A percentile compares a stretch with the other conserved stretches of the same genome.
phyloP scores from a whole-genome alignment of 2,797 vertebrate species.

The Chelmon rostratus region DNA sequence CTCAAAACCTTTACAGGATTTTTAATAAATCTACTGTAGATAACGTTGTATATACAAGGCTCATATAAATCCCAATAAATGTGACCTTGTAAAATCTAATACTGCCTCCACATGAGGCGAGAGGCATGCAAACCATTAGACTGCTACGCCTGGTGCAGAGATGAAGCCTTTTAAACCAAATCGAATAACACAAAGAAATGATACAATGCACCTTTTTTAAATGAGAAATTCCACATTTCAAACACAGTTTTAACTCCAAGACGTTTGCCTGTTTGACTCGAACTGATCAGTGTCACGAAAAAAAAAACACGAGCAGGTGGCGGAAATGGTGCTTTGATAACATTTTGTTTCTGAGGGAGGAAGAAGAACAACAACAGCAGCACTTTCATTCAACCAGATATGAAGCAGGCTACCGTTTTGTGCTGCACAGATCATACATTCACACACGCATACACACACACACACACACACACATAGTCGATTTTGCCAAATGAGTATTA shows the following conservation, averaged over 20 bases:
- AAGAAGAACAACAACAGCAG: constrained; percentile 9
- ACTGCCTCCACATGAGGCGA: not conserved
- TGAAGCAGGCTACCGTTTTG: not conserved
- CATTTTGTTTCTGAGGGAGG: not conserved
- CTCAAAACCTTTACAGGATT: not conserved
- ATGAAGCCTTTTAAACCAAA: not conserved
- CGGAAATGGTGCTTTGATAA: constrained; percentile 4
- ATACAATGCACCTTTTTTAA: not conserved
- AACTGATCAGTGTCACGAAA: constrained; percentile 38
- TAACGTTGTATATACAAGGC: not conserved
- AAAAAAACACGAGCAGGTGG: constrained; percentile 40
- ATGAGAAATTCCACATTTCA: constrained; percentile 4
- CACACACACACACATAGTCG: not conserved
- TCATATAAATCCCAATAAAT: constrained; percentile 7
- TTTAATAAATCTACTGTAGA: not conserved
- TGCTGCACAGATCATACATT: constrained; percentile 18
- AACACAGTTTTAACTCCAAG: not conserved
- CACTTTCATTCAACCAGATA: constrained; percentile 7
- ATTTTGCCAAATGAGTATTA: not conserved
- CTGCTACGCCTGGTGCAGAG: constrained; percentile 3
- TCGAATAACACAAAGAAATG: constrained; percentile 15
- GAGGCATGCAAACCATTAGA: not conserved
- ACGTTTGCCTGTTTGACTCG: constrained; percentile 13
- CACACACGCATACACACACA: not conserved
- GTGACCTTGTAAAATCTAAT: not conserved